Conservation (phyloP, 1,140 invertebrate species). For the Saccostrea glomerata region DNA sequence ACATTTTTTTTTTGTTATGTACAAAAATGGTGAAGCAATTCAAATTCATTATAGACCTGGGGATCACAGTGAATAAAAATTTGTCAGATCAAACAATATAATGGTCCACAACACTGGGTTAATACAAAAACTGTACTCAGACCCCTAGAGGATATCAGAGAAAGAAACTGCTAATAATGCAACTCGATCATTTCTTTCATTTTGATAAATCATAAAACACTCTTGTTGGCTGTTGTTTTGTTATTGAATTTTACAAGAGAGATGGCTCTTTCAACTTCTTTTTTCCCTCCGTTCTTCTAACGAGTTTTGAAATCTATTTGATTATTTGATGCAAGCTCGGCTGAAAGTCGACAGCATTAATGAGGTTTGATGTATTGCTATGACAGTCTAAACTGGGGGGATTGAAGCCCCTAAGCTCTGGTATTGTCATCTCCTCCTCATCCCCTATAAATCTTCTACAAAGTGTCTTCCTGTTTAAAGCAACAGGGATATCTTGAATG, state of each 20-base stretch:
- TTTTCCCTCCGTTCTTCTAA: background rate
- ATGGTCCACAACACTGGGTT: too few relatives aligned
- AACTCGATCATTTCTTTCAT: background rate
- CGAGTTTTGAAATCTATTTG: slow-evolving; percentile 31
- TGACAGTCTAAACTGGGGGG: slow-evolving; percentile 12
- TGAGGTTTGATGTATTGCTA: slow-evolving; percentile 18
- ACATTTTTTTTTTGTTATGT: too few relatives aligned
- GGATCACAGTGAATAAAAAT: too few relatives aligned
- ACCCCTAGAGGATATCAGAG: too few relatives aligned
- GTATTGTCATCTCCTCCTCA: background rate
- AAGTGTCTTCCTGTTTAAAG: background rate
- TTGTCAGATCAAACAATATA: too few relatives aligned
- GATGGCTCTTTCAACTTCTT: background rate
- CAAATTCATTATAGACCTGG: too few relatives aligned
- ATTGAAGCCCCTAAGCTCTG: background rate
- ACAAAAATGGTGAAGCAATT: too few relatives aligned
- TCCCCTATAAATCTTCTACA: background rate
- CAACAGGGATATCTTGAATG: background rate
- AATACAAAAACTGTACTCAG: too few relatives aligned
- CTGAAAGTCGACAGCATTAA: slow-evolving; percentile 1
- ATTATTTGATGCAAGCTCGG: slow-evolving; percentile 19
- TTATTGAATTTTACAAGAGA: background rate
- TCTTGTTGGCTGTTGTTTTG: background rate
- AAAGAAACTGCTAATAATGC: too few relatives aligned
- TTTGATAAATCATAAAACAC: background rate